Conservation (phyloP, 1,140 invertebrate species). For the Ceratina calcarata region DNA sequence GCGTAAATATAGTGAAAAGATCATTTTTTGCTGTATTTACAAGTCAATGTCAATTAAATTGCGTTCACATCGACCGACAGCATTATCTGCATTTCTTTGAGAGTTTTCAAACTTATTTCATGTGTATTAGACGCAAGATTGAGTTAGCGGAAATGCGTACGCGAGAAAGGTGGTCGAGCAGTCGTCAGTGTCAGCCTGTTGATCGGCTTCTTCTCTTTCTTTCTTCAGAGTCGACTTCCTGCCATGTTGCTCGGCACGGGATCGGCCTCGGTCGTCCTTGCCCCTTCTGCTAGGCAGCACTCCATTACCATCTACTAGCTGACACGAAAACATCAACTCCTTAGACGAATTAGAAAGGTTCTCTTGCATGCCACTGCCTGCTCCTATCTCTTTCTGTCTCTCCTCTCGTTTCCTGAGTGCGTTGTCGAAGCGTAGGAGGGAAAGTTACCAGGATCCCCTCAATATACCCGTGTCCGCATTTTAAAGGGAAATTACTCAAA, state of each 20-base stretch:
- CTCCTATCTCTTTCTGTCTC: neutral
- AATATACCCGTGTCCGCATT: neutral
- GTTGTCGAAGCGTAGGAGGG: slow-evolving; percentile 71
- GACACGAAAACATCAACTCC: slow-evolving; percentile 72
- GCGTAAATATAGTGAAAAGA: too few relatives aligned
- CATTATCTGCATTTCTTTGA: too few relatives aligned
- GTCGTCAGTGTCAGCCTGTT: slow-evolving; percentile 39
- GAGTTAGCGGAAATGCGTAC: neutral
- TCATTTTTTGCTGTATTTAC: too few relatives aligned
- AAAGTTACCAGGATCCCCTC: slow-evolving; percentile 67
- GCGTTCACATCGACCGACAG: too few relatives aligned
- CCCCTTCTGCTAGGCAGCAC: slow-evolving; percentile 75
- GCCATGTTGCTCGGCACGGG: slow-evolving; percentile 36
- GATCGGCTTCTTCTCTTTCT: slow-evolving; percentile 40
- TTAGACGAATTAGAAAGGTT: slow-evolving; percentile 74
- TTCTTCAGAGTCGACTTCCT: slow-evolving; percentile 52
- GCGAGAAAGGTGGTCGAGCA: slow-evolving; percentile 31
- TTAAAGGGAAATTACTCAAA: slow-evolving; percentile 47
- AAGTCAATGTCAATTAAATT: too few relatives aligned
- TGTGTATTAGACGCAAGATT: too few relatives aligned
- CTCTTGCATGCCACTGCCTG: slow-evolving; percentile 59
- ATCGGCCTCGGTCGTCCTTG: slow-evolving; percentile 80
- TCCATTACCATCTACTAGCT: slow-evolving; percentile 72
- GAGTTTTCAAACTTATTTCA: too few relatives aligned
- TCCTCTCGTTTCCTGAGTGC: slow-evolving; percentile 39